Evolutionary conservation across 2,888 invertebrate genomes (phyloP), one percentile per base, ranked within the genome.

Genomic region (Erpobdella octoculata): DNA sequence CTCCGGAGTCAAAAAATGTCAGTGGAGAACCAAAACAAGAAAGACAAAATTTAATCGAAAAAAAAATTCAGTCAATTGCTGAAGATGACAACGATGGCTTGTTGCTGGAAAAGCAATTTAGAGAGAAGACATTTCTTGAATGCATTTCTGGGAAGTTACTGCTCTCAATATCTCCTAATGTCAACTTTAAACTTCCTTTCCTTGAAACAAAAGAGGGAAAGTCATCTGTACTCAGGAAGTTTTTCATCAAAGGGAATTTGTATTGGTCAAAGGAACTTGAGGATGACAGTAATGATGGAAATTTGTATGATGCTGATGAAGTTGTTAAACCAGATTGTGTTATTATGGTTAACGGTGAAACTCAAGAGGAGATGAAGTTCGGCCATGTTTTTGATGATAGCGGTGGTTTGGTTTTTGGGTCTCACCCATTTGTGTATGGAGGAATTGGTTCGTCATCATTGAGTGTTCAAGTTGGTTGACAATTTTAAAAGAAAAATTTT

Each of bases 91-190:
- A 46, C 1, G 46, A 46, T 46, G 21, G 21, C 18, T n/a, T 21
- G 21, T 46, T 21, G 18, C 46, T 21, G 2, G 5, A 46, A 3
- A 21, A 46, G 21, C 53, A 53, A 53, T 28, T 53, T 6, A 53
- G 53, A 53, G 53, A 53, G 53, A 15, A 53, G 28, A 53, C 21
- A 8, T 53, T 53, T 9, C 28, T 3, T 0, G 28, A n/a, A 1
- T 53, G 53, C 53, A 53, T 53, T 53, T 53, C 53, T 9, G 88
- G 89, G 76, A 89, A 89, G 71, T 88, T 89, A 0, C 86, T 89
- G 65, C 78, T 93, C 2, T 91, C 92, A 0, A 88, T 91, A 74
- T 95, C 95, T 0, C 95, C 96, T 0, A 91, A 89, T 81, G 86
- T 94, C 15, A 88, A 89, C 72, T 90, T 91, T 78, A 88, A 90